A percentile compares a stretch with the other conserved stretches of the same genome.
These are phyloP conservation scores for Cremastinae sp. DNA, from an alignment of 2,888 invertebrate species.

Conservation along the genomic window DNA sequence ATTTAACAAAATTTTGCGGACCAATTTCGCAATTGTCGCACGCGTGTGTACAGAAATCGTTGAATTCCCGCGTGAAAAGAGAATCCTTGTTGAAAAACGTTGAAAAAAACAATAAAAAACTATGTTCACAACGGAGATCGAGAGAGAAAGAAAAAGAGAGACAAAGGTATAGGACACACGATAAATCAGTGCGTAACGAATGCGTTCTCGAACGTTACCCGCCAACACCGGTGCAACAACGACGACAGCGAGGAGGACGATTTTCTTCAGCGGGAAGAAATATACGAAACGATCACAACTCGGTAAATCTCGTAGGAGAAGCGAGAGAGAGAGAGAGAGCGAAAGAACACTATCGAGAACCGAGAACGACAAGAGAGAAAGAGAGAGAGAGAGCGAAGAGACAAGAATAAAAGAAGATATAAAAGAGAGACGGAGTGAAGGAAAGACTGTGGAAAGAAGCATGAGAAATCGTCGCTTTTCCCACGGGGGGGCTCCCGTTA, in stretches of 20 bases:
- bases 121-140: too few relatives aligned
- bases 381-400: slow-evolving; percentile 31
- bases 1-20: slow-evolving; percentile 11
- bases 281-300: background rate
- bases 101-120: too few relatives aligned
- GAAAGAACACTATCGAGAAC: slow-evolving; percentile 12
- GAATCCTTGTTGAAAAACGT: background rate
- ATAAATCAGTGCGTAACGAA: slow-evolving; percentile 62
- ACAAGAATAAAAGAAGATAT: too few relatives aligned
- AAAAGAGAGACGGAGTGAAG: slow-evolving; percentile 27
- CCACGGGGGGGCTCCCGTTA: slow-evolving; percentile 64
- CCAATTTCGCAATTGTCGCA: slow-evolving; percentile 51
- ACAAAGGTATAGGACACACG: slow-evolving; percentile 41
- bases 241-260: slow-evolving; percentile 22
- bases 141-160: too few relatives aligned
- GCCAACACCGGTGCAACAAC: slow-evolving; percentile 35
- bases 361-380: slow-evolving; percentile 23
- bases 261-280: slow-evolving; percentile 19
- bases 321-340: background rate
- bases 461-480: slow-evolving; percentile 63
- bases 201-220: slow-evolving; percentile 61
- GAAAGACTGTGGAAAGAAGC: slow-evolving; percentile 24
- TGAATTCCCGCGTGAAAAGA: background rate
- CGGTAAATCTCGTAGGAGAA: background rate
- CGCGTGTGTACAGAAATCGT: slow-evolving; percentile 18